Evolutionary conservation across 1,140 invertebrate genomes (phyloP).

Genomic region (Papilio xuthus): DNA sequence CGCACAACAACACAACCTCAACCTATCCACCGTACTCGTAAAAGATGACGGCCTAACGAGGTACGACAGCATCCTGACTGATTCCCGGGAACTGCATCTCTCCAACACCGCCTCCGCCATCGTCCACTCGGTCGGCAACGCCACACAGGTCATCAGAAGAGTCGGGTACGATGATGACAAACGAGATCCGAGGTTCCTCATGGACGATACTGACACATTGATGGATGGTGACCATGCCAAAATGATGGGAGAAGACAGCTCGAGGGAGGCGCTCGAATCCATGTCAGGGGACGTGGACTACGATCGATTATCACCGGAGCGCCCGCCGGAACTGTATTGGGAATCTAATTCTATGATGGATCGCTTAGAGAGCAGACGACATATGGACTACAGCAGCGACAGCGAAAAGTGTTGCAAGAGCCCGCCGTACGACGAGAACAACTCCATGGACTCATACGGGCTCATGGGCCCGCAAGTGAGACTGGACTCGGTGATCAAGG

Average conservation of each 20-base stretch:
- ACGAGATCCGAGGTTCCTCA: slow-evolving; percentile 56
- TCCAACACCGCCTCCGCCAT: slow-evolving; percentile 67
- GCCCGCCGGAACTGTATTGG: slow-evolving; percentile 76
- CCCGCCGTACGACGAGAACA: slow-evolving; percentile 74
- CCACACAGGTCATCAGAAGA: slow-evolving; percentile 70
- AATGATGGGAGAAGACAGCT: slow-evolving; percentile 70
- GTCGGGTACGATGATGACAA: slow-evolving; percentile 70
- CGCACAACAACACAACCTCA: slow-evolving; percentile 50
- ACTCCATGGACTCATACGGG: slow-evolving; percentile 76
- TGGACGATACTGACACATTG: slow-evolving; percentile 60
- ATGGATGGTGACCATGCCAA: slow-evolving; percentile 69
- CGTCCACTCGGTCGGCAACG: slow-evolving; percentile 65
- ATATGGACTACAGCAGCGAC: slow-evolving; percentile 76
- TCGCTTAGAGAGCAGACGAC: slow-evolving; percentile 64
- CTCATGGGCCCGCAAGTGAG: slow-evolving; percentile 68
- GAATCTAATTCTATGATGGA: slow-evolving; percentile 74
- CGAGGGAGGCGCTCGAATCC: slow-evolving; percentile 66
- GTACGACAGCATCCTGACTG: slow-evolving; percentile 67
- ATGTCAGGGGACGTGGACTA: slow-evolving; percentile 65
- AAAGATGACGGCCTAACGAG: slow-evolving; percentile 64
- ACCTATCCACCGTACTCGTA: slow-evolving; percentile 62
- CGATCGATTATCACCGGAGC: slow-evolving; percentile 72
- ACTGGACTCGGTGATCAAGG: slow-evolving; percentile 77
- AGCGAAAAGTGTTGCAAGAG: slow-evolving; percentile 80
- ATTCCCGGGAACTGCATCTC: slow-evolving; percentile 65